Conservation (phyloP, 2,797 vertebrate species). For the Spheniscus humboldti region DNA sequence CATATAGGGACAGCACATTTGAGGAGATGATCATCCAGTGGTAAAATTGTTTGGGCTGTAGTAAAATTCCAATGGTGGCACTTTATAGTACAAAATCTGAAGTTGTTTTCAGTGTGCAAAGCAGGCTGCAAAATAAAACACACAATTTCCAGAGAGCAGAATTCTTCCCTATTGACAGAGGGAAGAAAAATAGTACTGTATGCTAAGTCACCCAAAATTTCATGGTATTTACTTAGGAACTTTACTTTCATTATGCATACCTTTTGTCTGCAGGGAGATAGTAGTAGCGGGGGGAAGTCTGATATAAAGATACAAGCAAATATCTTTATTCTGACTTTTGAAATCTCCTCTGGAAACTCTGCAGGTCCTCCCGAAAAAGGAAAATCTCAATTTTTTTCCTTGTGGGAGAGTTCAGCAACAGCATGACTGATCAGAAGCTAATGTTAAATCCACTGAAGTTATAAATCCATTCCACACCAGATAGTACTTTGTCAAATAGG, state of each 20-base stretch:
- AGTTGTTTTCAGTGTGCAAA: background rate
- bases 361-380: background rate
- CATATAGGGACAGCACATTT: background rate
- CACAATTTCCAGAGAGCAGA: background rate
- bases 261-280: background rate
- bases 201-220: background rate
- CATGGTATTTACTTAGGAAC: background rate
- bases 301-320: background rate
- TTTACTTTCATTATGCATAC: background rate
- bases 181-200: background rate
- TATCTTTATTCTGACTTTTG: background rate
- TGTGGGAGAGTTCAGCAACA: background rate
- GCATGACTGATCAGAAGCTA: background rate
- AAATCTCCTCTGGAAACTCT: background rate
- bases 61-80: background rate
- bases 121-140: background rate
- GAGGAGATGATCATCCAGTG: background rate
- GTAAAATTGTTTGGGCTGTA: background rate
- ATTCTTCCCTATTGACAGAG: background rate
- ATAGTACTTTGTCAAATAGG: background rate
- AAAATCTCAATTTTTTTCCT: background rate
- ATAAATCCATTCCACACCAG: background rate
- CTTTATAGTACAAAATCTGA: background rate
- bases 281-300: background rate
- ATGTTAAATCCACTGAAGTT: background rate